Conservation (phyloP, 2,888 invertebrate genomes). For the Iselma pallidipennis region DNA sequence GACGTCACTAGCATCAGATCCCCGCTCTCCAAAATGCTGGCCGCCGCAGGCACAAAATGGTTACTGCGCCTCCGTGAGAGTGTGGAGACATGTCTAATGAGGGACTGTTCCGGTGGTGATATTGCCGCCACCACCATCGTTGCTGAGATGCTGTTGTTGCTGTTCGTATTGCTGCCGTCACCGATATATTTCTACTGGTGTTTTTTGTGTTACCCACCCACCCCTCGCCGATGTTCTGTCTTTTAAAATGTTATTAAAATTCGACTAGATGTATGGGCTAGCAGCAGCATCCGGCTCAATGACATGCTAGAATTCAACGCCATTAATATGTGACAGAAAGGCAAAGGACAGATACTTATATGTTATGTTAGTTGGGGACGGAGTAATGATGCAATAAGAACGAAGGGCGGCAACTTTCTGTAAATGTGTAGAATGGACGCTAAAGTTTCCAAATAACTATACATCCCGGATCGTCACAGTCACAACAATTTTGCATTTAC, state of each 20-base stretch:
- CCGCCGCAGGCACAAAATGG: constrained; percentile 44
- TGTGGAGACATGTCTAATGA: constrained; percentile 48
- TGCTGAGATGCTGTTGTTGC: not conserved
- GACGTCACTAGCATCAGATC: constrained; percentile 37
- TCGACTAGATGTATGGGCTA: constrained; percentile 38
- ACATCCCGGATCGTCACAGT: not conserved
- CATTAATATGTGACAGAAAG: constrained; percentile 28
- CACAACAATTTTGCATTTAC: not conserved
- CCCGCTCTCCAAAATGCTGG: constrained; percentile 27
- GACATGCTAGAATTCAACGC: constrained; percentile 29
- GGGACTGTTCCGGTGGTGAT: constrained; percentile 21
- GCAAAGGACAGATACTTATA: constrained; percentile 7
- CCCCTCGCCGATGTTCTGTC: constrained; percentile 8
- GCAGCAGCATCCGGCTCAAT: constrained; percentile 26
- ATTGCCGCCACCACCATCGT: constrained; percentile 17
- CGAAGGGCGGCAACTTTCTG: constrained; percentile 22
- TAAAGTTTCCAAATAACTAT: not conserved
- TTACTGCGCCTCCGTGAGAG: constrained; percentile 46
- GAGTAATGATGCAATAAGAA: constrained; percentile 12
- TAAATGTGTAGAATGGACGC: constrained; percentile 27
- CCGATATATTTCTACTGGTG: not conserved
- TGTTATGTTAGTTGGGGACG: constrained; percentile 6
- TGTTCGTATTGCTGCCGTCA: not conserved
- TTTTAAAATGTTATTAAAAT: constrained; percentile 43
- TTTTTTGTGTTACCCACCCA: no score